Evolutionary conservation across 2,113 vertebrate species (phyloP), one percentile per base, ranked within the genome.

Genomic region (Embiotoca jacksoni): DNA sequence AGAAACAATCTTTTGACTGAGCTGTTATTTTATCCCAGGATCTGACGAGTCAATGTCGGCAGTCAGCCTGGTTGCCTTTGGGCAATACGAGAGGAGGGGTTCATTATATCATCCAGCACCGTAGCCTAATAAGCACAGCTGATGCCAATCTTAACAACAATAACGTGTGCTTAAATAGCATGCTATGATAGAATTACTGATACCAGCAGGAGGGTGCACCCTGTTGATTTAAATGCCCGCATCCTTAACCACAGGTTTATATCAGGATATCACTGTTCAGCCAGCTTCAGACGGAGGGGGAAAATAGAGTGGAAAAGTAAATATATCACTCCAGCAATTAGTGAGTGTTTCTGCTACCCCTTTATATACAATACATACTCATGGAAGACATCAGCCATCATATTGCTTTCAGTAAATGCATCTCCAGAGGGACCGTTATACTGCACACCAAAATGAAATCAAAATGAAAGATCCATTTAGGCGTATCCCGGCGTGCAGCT

Each of bases 401-500:
- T 53, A 58, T 61, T 56, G n/a, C 54, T 63, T 67, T 79, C 58
- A 58, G 71, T 52, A 62, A 73, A 66, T 66, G 72, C 14, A 23
- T 61, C 70, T 69, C 57, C 78, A 80, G 65, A 78, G 61, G 75
- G 66, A 47, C 75, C 39, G 39, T 84, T 79, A 80, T 33, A 30
- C 64, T 54, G 63, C 50, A 57, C 56, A 53, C 36, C 15, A 69
- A 73, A 83, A 85, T 85, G n/a, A 90, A 88, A 81, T 87, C 54
- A 71, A 83, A 90, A 81, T 81, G 55, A 86, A 82, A 80, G 31
- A 84, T 82, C 53, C 70, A 78, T 81, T 81, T 80, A 72, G 60
- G 57, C 78, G 67, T 65, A 72, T 35, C 61, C 62, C 47, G 57
- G 44, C 33, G 6, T 80, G 62, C 72, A 75, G 69, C 60, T 72